Conservation (phyloP, 2,113 vertebrate genomes). For the Stigmatopora argus region DNA sequence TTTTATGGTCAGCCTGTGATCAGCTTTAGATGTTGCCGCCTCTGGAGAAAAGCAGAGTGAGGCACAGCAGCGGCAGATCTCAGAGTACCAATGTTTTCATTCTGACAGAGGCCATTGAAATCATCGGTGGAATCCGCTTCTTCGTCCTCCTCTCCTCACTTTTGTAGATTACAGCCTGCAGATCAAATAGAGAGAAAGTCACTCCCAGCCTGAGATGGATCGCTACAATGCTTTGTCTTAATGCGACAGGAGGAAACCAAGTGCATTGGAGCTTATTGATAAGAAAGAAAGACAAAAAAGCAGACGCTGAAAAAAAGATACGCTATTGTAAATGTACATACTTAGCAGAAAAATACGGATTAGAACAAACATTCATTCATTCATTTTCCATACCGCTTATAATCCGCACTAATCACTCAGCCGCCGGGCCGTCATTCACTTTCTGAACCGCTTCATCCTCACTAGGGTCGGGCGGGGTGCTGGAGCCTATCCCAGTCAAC, state of each 20-base stretch:
- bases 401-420: no score
- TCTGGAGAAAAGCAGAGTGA: constrained; percentile 26
- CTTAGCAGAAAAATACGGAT: not conserved
- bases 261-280: constrained; percentile 17
- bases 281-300: constrained; percentile 1
- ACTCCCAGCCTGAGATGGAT: constrained; percentile 42
- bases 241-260: constrained; percentile 31
- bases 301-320: not conserved
- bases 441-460: no score
- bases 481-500: no score
- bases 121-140: constrained; percentile 49
- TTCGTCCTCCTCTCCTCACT: constrained; percentile 35
- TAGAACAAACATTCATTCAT: not conserved
- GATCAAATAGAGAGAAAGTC: constrained; percentile 63
- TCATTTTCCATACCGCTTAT: no score
- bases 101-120: constrained; percentile 56
- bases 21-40: constrained; percentile 15
- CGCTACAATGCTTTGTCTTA: constrained; percentile 55
- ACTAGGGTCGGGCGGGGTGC: no score
- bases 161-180: constrained; percentile 61
- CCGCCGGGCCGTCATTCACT: no score
- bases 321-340: not conserved
- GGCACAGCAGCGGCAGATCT: constrained; percentile 46
- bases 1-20: constrained; percentile 25
- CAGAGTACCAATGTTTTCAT: constrained; percentile 54